Conservation (phyloP, 1,140 invertebrate genomes). For the Hycleus phaleratus region DNA sequence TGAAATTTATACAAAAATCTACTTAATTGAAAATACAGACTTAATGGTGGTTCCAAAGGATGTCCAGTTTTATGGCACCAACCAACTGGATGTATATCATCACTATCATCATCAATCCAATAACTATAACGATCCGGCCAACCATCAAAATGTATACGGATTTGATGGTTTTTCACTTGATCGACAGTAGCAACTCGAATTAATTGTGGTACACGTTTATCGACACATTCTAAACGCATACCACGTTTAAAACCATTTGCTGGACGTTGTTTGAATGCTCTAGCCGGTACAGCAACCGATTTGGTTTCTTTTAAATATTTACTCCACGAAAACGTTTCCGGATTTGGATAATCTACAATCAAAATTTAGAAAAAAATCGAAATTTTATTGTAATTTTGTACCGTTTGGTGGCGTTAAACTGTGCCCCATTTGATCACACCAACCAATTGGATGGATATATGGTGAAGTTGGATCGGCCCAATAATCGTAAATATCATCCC, state of each 20-base stretch:
- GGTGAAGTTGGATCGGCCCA: conserved; percentile 86
- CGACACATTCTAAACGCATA: conserved; percentile 88
- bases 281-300: conserved; percentile 66
- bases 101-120: conserved; percentile 85
- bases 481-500: conserved; percentile 90
- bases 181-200: conserved; percentile 81
- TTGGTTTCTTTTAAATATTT: conserved; percentile 72
- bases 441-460: conserved; percentile 89
- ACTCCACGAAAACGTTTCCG: conserved; percentile 75
- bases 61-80: conserved; percentile 87
- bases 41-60: conserved; percentile 73
- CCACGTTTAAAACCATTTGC: conserved; percentile 75
- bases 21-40: conserved; percentile 42
- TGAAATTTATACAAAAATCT: neutral
- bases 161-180: conserved; percentile 65
- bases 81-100: conserved; percentile 83
- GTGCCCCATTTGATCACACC: conserved; percentile 77
- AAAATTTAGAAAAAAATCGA: neutral
- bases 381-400: conserved; percentile 38
- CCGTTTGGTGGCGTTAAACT: conserved; percentile 80
- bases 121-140: conserved; percentile 81
- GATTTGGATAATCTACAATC: conserved; percentile 59
- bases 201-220: conserved; percentile 71
- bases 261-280: conserved; percentile 72
- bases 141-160: conserved; percentile 85